Percentiles rank a stretch among this genome's conserved stretches.
These are phyloP conservation scores for Ceratotherium simum DNA, from an alignment of 2,113 vertebrate species.

Conservation along the genomic window DNA sequence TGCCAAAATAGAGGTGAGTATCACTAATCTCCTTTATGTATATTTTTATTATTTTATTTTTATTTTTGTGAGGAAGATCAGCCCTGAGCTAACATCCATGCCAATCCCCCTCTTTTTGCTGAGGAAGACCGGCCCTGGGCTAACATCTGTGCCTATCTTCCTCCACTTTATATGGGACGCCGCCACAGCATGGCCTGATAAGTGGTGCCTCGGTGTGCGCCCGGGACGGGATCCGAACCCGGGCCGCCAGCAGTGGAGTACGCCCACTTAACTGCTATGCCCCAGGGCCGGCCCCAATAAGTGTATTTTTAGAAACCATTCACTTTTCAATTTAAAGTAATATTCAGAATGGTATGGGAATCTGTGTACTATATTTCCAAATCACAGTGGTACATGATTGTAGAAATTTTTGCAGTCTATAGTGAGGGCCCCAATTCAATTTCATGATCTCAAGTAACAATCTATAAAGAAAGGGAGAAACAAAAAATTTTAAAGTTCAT, in stretches of 20 bases:
- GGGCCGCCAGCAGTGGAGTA: too few species aligned
- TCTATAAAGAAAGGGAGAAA: not conserved
- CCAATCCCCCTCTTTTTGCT: too few species aligned
- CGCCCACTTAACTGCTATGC: too few species aligned
- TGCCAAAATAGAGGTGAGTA: conserved; percentile 2
- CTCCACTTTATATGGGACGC: too few species aligned
- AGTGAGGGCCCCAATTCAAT: not conserved
- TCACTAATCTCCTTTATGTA: not conserved
- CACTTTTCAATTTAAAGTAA: conserved; percentile 33
- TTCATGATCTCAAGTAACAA: not conserved
- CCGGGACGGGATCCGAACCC: too few species aligned
- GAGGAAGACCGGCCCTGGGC: too few species aligned
- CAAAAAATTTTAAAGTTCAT: conserved; percentile 9
- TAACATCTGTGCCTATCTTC: too few species aligned
- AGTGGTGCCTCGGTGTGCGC: too few species aligned
- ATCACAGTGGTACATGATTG: not conserved
- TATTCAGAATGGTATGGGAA: not conserved
- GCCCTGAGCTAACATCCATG: too few species aligned
- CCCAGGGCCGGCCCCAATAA: not conserved
- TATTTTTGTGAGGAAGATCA: too few species aligned
- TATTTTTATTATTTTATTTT: too few species aligned
- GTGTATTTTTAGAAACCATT: conserved; percentile 47
- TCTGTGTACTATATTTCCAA: not conserved
- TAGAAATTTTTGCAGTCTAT: not conserved
- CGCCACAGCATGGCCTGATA: too few species aligned